Percentiles rank a stretch among this genome's conserved stretches.
Conservation (phyloP, 1,140 invertebrate genomes). For the Chlorops oryzae region DNA sequence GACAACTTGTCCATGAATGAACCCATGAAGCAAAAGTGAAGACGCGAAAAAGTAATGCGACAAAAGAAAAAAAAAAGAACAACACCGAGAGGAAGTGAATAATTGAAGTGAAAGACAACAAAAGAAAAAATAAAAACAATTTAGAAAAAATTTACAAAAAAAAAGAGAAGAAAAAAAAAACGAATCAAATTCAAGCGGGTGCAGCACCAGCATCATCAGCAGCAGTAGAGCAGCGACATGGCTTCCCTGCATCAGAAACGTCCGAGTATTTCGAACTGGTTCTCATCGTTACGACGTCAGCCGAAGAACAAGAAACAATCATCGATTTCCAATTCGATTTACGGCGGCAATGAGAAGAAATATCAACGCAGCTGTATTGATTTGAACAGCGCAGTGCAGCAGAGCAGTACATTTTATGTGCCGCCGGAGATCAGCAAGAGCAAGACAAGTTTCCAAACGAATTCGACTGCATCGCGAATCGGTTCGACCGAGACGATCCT, state of each 20-base stretch:
- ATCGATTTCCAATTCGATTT: conserved; percentile 14
- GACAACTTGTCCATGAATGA: not conserved
- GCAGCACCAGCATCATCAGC: not conserved
- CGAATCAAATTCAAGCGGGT: too few species aligned
- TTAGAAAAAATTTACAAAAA: conserved; percentile 7
- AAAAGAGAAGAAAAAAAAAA: conserved; percentile 22
- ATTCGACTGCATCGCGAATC: not conserved
- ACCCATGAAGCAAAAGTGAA: not conserved
- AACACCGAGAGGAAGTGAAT: not conserved
- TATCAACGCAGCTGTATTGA: conserved; percentile 45
- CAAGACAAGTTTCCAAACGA: conserved; percentile 25
- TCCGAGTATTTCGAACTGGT: conserved; percentile 65
- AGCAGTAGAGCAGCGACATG: conserved; percentile 23
- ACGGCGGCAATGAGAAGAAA: conserved; percentile 33
- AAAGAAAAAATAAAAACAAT: not conserved
- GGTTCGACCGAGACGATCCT: too few species aligned
- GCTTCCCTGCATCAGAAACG: conserved; percentile 49
- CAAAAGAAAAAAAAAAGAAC: not conserved
- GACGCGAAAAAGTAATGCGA: not conserved
- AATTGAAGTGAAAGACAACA: not conserved
- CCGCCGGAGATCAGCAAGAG: too few species aligned
- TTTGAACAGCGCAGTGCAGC: conserved; percentile 25
- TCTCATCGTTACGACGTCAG: conserved; percentile 63
- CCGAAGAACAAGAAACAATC: conserved; percentile 50
- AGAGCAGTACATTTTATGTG: conserved; percentile 16